A percentile compares a stretch with the other conserved stretches of the same genome.
These are phyloP conservation scores for Polymixis lichenea DNA, from an alignment of 2,888 invertebrate species.

Conservation along the genomic window DNA sequence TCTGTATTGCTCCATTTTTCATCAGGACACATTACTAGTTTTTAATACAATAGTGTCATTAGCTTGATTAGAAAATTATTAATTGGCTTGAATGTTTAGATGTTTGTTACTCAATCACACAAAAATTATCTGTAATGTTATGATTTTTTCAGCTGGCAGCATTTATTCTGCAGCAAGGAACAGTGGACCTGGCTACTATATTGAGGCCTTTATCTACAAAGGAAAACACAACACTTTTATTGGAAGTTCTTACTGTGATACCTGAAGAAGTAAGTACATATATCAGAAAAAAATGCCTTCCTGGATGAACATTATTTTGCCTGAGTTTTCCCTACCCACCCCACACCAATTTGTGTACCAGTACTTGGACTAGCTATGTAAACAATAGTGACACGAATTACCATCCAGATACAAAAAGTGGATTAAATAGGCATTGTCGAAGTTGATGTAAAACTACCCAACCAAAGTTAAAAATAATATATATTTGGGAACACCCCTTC, in stretches of 20 bases:
- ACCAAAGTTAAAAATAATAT: no score
- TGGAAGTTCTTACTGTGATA: conserved; percentile 96
- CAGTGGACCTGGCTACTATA: conserved; percentile 93
- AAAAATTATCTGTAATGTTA: no score
- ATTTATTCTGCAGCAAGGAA: conserved; percentile 93
- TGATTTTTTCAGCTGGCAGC: conserved; percentile 93
- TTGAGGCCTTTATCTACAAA: conserved; percentile 91
- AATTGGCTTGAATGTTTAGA: no score
- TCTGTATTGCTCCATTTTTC: neutral
- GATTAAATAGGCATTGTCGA: no score
- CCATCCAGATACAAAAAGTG: no score
- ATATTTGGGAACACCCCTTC: no score
- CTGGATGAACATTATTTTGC: neutral
- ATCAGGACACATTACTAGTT: neutral
- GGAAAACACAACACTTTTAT: conserved; percentile 88
- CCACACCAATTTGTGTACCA: no score
- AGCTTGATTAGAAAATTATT: neutral
- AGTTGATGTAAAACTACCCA: no score
- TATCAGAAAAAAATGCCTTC: neutral
- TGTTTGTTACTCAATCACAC: no score
- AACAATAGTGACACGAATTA: no score
- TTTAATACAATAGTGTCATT: neutral
- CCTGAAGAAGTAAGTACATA: conserved; percentile 95
- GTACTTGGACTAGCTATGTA: no score
- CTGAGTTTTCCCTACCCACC: no score